A percentile compares a stretch with the other conserved stretches of the same genome.
phyloP scores from a whole-genome alignment of 2,113 vertebrate species.

The Psilopsiagon aurifrons region DNA sequence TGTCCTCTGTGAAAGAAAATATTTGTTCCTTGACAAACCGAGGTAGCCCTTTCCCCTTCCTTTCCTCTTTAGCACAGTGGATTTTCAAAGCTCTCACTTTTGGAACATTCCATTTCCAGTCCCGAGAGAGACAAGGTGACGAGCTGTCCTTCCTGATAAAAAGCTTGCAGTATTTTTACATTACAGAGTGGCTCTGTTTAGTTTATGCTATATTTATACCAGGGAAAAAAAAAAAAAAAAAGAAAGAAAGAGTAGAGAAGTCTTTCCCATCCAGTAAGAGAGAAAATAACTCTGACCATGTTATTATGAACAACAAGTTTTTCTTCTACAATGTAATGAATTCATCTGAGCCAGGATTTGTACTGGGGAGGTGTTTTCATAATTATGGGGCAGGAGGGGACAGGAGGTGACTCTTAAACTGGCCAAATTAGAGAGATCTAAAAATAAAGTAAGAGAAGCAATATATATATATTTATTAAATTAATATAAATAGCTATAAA shows the following conservation, averaged over 20 bases:
- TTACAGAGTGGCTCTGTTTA: conserved; percentile 72
- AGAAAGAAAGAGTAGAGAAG: conserved; percentile 20
- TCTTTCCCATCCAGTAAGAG: conserved; percentile 57
- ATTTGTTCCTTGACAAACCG: conserved; percentile 54
- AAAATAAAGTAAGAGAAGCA: conserved; percentile 54
- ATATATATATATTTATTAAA: not conserved
- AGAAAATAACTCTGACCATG: conserved; percentile 62
- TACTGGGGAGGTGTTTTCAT: conserved; percentile 38
- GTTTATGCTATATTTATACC: conserved; percentile 54
- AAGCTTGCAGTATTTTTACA: conserved; percentile 47
- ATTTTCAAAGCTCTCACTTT: conserved; percentile 61
- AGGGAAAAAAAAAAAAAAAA: not conserved
- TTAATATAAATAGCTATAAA: not conserved
- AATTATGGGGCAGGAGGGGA: conserved; percentile 25
- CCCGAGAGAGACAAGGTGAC: conserved; percentile 58
- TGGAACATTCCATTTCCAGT: conserved; percentile 62
- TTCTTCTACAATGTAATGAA: conserved; percentile 48
- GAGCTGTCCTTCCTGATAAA: conserved; percentile 65
- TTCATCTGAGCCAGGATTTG: conserved; percentile 37
- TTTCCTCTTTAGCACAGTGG: conserved; percentile 43
- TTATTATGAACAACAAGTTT: conserved; percentile 53
- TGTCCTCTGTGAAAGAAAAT: conserved; percentile 53
- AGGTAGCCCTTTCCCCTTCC: conserved; percentile 36
- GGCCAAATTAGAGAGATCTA: conserved; percentile 44
- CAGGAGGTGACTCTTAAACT: conserved; percentile 46